These are phyloP conservation scores for Serrognathus titanus DNA, from an alignment of 2,888 invertebrate genomes.

Conservation along the genomic window DNA sequence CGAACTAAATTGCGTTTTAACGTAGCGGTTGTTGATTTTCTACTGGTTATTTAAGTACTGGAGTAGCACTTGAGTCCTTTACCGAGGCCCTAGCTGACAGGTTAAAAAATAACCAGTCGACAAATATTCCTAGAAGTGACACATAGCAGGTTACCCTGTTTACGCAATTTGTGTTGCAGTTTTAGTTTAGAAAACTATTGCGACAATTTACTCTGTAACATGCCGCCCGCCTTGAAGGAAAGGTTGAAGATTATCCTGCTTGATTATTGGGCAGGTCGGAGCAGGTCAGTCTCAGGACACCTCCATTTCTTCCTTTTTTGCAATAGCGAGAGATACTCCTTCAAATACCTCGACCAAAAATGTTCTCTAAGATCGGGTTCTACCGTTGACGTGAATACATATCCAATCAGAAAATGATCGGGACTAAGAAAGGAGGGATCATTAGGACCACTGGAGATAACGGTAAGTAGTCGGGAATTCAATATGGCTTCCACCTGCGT, in stretches of 20 bases:
- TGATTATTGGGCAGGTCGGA: neutral
- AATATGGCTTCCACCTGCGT: slow-evolving; percentile 28
- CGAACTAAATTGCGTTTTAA: too few relatives aligned
- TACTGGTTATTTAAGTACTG: too few relatives aligned
- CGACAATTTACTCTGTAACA: too few relatives aligned
- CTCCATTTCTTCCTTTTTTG: slow-evolving; percentile 25
- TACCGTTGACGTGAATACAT: slow-evolving; percentile 8
- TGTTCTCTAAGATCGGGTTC: slow-evolving; percentile 8
- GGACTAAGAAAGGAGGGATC: slow-evolving; percentile 27
- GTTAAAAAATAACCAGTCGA: too few relatives aligned
- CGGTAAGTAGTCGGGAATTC: slow-evolving; percentile 28
- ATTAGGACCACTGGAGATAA: slow-evolving; percentile 24
- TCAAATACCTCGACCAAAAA: slow-evolving; percentile 22
- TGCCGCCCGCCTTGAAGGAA: neutral
- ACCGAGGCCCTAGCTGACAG: too few relatives aligned
- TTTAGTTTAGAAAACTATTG: too few relatives aligned
- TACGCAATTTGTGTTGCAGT: too few relatives aligned
- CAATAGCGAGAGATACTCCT: slow-evolving; percentile 26
- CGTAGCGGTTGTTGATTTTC: too few relatives aligned
- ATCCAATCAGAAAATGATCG: slow-evolving; percentile 32
- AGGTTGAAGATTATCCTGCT: slow-evolving; percentile 18
- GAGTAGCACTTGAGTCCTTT: too few relatives aligned
- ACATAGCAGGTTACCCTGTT: too few relatives aligned
- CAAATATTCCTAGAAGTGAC: too few relatives aligned
- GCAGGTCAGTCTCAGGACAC: neutral